Evolutionary conservation across 2,113 vertebrate genomes (phyloP).

Genomic region (Ceuthmochares aereus): DNA sequence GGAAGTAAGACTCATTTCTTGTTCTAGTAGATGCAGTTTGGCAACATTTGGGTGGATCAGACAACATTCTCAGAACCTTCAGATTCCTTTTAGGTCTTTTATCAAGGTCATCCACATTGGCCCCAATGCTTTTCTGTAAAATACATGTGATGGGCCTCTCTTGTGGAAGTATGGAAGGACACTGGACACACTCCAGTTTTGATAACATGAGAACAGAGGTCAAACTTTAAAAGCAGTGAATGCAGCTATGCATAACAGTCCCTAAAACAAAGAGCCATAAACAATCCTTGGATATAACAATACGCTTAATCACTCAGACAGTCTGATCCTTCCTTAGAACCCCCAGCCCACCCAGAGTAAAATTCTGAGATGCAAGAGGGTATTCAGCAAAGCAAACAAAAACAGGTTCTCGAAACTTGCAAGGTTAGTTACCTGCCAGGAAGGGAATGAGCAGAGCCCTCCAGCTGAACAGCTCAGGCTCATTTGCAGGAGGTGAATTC

Average conservation of each 20-base stretch:
- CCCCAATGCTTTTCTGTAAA: not conserved
- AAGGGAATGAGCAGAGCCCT: not conserved
- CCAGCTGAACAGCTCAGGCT: not conserved
- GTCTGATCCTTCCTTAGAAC: not conserved
- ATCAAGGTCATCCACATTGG: not conserved
- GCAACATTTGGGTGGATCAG: not conserved
- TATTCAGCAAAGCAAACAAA: not conserved
- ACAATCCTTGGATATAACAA: not conserved
- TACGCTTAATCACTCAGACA: not conserved
- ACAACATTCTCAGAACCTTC: not conserved
- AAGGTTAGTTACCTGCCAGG: not conserved
- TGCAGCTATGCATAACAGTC: not conserved
- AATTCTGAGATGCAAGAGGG: not conserved
- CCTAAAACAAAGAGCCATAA: not conserved
- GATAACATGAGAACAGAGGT: not conserved
- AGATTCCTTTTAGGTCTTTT: not conserved
- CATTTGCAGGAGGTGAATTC: not conserved
- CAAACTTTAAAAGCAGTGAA: not conserved
- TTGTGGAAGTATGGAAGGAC: not conserved
- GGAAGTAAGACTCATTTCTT: not conserved
- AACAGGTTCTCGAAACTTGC: conserved; percentile 1
- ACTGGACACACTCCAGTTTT: not conserved
- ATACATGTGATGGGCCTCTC: not conserved
- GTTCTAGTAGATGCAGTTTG: not conserved
- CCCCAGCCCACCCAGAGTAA: not conserved